A percentile compares a stretch with the other conserved stretches of the same genome.
These are phyloP conservation scores for Aphrocallistes beatrix DNA, from an alignment of 37 sponge, comb jelly and placozoan genomes.

Conservation along the genomic window DNA sequence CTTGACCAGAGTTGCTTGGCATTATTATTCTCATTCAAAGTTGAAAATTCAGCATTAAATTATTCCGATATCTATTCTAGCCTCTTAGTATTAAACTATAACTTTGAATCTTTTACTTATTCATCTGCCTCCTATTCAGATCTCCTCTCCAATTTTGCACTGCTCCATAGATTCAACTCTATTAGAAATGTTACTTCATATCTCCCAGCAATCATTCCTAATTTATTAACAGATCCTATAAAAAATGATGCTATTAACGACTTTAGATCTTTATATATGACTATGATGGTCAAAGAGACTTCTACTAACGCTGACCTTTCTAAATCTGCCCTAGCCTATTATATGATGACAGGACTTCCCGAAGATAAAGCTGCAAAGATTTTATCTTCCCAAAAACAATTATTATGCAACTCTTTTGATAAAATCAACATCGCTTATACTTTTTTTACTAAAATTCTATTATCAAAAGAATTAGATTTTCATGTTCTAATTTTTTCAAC, in stretches of 20 bases:
- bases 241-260: neutral
- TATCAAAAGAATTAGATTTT: no score
- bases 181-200: neutral
- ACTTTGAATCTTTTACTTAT: neutral
- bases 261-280: neutral
- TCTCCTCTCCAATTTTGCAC: neutral
- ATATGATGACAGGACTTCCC: neutral
- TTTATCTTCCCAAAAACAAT: no score
- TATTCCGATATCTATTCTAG: neutral
- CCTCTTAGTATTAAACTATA: neutral
- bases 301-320: neutral
- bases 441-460: no score
- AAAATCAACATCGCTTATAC: no score
- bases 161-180: neutral
- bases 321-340: neutral
- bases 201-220: neutral
- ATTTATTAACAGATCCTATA: neutral
- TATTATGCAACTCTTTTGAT: no score
- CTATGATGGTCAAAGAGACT: neutral
- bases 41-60: neutral
- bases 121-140: neutral
- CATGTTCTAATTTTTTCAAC: no score
- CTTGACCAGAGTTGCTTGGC: neutral
- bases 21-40: neutral
- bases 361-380: no score